These are phyloP conservation scores for Nyctalus aviator DNA, from an alignment of 2,797 vertebrate genomes.

Conservation along the genomic window DNA sequence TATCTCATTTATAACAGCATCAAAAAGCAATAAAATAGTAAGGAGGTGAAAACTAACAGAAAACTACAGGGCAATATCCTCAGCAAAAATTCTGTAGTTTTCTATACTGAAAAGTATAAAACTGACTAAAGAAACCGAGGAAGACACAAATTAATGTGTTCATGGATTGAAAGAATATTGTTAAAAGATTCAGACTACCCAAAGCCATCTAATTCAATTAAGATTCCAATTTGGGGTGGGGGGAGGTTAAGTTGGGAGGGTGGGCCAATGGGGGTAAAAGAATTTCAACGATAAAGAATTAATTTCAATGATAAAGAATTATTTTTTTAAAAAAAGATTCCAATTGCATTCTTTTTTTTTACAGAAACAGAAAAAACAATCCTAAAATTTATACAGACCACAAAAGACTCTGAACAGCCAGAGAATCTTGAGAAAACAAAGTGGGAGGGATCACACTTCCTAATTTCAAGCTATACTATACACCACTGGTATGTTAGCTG, in stretches of 20 bases:
- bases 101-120: not conserved
- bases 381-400: not conserved
- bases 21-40: not conserved
- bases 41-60: not conserved
- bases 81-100: not conserved
- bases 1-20: not conserved
- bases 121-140: not conserved
- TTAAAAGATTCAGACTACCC: not conserved
- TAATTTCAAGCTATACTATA: not conserved
- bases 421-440: not conserved
- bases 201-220: not conserved
- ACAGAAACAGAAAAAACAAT: not conserved
- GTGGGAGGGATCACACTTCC: not conserved
- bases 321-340: too few relatives aligned
- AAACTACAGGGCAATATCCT: too few relatives aligned
- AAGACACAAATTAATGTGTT: not conserved
- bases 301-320: too few relatives aligned
- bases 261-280: too few relatives aligned
- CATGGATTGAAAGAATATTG: not conserved
- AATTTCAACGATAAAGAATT: too few relatives aligned
- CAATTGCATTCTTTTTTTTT: not conserved
- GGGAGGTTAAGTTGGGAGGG: rapidly evolving
- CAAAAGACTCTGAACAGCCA: not conserved
- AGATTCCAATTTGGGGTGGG: not conserved
- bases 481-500: too few relatives aligned